A percentile compares a stretch with the other conserved stretches of the same genome.
phyloP scores from a whole-genome alignment of 2,888 invertebrate genomes.

The Limnephilus rhombicus region DNA sequence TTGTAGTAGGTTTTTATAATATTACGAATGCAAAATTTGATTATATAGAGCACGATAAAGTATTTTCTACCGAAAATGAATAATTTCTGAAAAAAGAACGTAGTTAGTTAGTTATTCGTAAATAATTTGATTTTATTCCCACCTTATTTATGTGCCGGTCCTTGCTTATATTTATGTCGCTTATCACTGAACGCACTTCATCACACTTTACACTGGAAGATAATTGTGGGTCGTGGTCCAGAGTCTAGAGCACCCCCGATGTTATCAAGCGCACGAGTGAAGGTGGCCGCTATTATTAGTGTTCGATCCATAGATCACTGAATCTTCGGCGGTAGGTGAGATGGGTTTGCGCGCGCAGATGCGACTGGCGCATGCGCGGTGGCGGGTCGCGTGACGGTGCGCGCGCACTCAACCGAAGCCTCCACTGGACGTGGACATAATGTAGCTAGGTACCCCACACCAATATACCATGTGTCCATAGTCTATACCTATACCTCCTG shows the following conservation, averaged over 20 bases:
- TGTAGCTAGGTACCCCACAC: constrained; percentile 36
- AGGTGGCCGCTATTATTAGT: not conserved
- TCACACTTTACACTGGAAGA: not conserved
- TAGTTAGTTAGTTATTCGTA: not conserved
- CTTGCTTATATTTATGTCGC: not conserved
- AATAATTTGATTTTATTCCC: not conserved
- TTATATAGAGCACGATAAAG: not conserved
- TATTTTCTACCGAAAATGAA: not conserved
- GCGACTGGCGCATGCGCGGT: constrained; percentile 53
- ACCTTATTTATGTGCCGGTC: not conserved
- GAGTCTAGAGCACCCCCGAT: not conserved
- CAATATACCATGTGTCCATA: not conserved
- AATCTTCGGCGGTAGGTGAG: constrained; percentile 44
- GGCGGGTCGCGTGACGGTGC: constrained; percentile 55
- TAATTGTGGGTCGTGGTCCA: not conserved
- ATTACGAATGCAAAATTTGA: not conserved
- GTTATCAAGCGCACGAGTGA: constrained; percentile 15
- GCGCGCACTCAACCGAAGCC: constrained; percentile 56
- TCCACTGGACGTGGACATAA: constrained; percentile 50
- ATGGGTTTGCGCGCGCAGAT: constrained; percentile 44
- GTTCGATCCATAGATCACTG: constrained; percentile 58
- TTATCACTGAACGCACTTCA: not conserved
- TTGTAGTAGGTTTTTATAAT: not conserved
- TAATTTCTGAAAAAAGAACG: not conserved
- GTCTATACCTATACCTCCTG: constrained; percentile 22